Evolutionary conservation across 1,140 invertebrate genomes (phyloP).

Genomic region (Sinella curviseta): DNA sequence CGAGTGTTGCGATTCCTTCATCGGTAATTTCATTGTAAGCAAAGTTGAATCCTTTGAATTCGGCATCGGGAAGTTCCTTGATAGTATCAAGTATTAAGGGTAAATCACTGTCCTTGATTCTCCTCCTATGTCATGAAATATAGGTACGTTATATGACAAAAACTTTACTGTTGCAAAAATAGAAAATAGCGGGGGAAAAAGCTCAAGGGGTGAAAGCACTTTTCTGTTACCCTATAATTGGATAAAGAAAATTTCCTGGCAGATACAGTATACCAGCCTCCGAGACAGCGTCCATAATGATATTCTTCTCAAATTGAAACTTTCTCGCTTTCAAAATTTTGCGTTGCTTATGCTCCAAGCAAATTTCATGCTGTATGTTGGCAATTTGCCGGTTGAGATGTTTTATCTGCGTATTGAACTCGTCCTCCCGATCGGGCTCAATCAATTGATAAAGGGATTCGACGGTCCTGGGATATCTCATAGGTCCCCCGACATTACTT

Average conservation of each 20-base stretch:
- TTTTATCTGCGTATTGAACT: background rate
- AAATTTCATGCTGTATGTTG: background rate
- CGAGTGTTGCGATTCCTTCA: background rate
- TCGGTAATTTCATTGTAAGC: conserved; percentile 19
- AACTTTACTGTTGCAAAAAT: background rate
- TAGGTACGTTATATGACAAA: background rate
- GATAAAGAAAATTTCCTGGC: background rate
- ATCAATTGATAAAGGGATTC: background rate
- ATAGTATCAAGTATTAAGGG: background rate
- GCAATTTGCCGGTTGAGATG: background rate
- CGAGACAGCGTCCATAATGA: background rate
- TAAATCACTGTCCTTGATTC: conserved; percentile 3
- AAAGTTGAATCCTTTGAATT: background rate
- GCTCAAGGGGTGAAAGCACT: background rate
- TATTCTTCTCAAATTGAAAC: background rate
- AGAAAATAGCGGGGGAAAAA: background rate
- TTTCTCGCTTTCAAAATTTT: background rate
- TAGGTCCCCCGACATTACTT: background rate
- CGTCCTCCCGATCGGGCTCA: background rate
- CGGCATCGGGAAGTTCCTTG: background rate
- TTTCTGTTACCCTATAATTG: background rate
- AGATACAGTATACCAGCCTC: background rate
- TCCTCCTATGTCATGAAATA: too few species aligned
- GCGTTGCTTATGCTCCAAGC: background rate
- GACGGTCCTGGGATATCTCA: background rate